Base-by-base conservation (phyloP, 1,140 invertebrate genomes). In the Onthophagus taurus region DNA sequence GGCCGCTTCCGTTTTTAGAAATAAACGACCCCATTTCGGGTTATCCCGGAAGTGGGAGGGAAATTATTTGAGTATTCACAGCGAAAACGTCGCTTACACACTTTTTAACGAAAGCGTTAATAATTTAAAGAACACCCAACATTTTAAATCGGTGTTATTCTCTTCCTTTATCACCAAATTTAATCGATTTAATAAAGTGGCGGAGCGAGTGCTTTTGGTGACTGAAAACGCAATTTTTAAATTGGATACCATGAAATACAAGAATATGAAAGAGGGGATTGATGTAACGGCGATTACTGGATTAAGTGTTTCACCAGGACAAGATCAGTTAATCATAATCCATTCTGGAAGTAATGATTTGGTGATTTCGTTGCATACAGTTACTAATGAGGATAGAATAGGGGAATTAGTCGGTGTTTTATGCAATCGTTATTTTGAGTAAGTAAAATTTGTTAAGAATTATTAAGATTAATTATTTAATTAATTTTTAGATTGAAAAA, bases 331-430 rank as follows among this genome's bases (percentile, higher is more conserved):
- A 37, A 77, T 93, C 42, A 81, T 91, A 7, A 77, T 97, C 50
- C 92, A 96, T 63, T 80, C 92, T 3, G 78, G 78, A 17, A 85
- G 86, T 13, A 93, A 95, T 64, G 94, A 97, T 67, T 80, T 97
- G 55, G 80, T 97, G 21, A 72, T 96, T 4, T 83, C 84, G 5
- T 68, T 93, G 30, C 63, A 73, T 49, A 64, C 66, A 14, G 60
- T 60, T 3, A 56, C 67, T n/a, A 74, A 72, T 39, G 77, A 82
- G 41, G 85, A 88, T 54, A 71, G 81, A 39, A 72, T 89, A 20
- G 93, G 93, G 1, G 95, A 97, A 69, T 69, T 95, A 11, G 74
- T 97, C 18, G 93, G 91, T 14, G 73, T 85, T 29, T 63, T 97
- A 1, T 77, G 76, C 45, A 78, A 80, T 45, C 71, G 78, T 57